Evolutionary conservation across 2,797 vertebrate species (phyloP).

Genomic region (Gallinago stenura): DNA sequence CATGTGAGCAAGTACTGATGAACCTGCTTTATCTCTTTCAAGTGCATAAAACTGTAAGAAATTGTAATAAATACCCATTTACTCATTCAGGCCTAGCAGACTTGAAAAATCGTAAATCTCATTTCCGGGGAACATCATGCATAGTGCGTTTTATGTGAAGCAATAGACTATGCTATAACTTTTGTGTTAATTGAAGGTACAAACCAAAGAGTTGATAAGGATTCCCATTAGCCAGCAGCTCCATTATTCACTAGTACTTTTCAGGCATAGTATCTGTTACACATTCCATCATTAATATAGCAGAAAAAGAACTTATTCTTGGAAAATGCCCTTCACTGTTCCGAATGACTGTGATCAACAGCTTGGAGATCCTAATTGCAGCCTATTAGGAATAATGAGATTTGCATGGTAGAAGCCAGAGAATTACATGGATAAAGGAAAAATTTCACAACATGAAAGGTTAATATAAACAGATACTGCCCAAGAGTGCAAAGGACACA

Average conservation of each 20-base stretch:
- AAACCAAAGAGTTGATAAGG: constrained; percentile 5
- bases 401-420: constrained; percentile 78
- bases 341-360: constrained; percentile 65
- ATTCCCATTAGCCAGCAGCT: constrained; percentile 27
- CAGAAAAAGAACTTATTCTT: constrained; percentile 66
- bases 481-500: constrained; percentile 77
- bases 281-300: constrained; percentile 60
- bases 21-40: constrained; percentile 41
- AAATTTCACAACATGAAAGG: constrained; percentile 77
- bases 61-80: constrained; percentile 24
- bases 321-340: constrained; percentile 31
- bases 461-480: constrained; percentile 84
- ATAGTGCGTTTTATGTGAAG: background rate
- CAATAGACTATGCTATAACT: background rate
- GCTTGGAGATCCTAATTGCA: constrained; percentile 85
- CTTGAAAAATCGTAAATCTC: background rate
- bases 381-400: constrained; percentile 87
- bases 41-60: constrained; percentile 32
- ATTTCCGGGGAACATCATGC: background rate
- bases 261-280: constrained; percentile 34
- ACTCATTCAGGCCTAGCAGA: constrained; percentile 14
- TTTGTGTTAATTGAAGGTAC: background rate
- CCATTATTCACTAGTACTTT: background rate
- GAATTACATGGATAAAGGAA: constrained; percentile 75
- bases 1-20: constrained; percentile 7